Conservation (phyloP, 2,888 invertebrate genomes). For the Synergus itoensis region DNA sequence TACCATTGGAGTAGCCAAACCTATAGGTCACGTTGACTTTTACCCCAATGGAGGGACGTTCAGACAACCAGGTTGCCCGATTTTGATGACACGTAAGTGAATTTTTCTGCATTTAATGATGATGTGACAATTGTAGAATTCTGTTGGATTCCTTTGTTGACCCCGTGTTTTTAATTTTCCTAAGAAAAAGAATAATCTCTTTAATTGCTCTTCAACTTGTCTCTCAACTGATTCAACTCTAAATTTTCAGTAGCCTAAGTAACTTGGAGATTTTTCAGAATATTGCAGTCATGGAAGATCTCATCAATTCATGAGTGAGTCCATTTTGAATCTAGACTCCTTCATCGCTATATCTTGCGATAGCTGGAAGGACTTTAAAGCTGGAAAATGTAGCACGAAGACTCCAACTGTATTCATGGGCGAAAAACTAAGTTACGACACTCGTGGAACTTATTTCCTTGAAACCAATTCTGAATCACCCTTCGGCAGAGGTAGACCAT, state of each 20-base stretch:
- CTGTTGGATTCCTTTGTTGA: too few species aligned
- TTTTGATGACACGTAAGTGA: constrained; percentile 68
- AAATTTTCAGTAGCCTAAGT: background rate
- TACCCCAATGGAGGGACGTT: constrained; percentile 86
- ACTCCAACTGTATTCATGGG: constrained; percentile 80
- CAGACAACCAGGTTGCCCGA: constrained; percentile 85
- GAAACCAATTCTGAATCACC: constrained; percentile 80
- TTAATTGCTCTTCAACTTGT: too few species aligned
- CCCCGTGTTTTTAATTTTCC: too few species aligned
- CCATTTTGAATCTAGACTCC: constrained; percentile 80
- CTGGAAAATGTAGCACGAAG: constrained; percentile 74
- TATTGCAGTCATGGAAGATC: constrained; percentile 86
- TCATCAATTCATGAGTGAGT: constrained; percentile 83
- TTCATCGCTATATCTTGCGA: constrained; percentile 82
- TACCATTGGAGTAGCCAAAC: constrained; percentile 81
- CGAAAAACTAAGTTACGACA: constrained; percentile 73
- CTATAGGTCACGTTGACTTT: constrained; percentile 86
- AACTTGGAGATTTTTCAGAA: constrained; percentile 77
- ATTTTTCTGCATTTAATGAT: background rate
- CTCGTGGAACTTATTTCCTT: constrained; percentile 82
- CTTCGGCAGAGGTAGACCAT: constrained; percentile 78
- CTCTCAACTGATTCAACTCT: background rate
- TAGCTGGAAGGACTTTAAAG: constrained; percentile 78
- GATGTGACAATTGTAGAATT: too few species aligned
- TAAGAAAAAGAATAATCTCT: too few species aligned